Evolutionary conservation across 2,797 vertebrate species (phyloP).

Genomic region (Sardinella longiceps): DNA sequence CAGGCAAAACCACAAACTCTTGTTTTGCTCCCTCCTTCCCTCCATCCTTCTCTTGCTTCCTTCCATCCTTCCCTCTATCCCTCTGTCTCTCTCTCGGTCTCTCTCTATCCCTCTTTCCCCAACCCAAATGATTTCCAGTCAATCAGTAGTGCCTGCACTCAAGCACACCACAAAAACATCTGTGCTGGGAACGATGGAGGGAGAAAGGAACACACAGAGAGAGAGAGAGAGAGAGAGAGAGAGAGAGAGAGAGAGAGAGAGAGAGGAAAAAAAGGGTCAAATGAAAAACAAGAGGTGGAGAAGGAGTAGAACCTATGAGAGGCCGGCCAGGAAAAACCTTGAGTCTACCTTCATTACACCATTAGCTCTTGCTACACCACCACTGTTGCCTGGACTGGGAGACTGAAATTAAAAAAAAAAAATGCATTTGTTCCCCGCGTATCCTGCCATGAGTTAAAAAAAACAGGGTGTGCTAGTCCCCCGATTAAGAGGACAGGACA

Average conservation of each 20-base stretch:
- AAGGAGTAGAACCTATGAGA: not conserved
- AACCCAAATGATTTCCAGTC: constrained; percentile 7
- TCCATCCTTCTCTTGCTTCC: not conserved
- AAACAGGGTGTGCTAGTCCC: too few species aligned
- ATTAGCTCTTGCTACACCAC: not conserved
- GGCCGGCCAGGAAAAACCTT: not conserved
- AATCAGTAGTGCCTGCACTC: not conserved
- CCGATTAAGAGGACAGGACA: too few species aligned
- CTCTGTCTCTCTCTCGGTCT: not conserved
- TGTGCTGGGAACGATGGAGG: not conserved
- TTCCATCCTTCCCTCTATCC: not conserved
- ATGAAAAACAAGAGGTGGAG: constrained; percentile 6
- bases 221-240: not conserved
- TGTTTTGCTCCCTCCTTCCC: not conserved
- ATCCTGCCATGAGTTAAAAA: too few species aligned
- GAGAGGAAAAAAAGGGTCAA: not conserved
- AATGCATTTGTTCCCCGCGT: not conserved
- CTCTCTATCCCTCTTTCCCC: not conserved
- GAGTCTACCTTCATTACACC: not conserved
- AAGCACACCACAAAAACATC: constrained; percentile 8
- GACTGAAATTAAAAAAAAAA: too few species aligned
- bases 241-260: not conserved
- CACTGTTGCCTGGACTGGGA: not conserved
- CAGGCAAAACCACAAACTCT: not conserved
- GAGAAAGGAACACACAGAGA: not conserved